Percentiles rank a stretch among this genome's conserved stretches.
Evolutionary conservation across 2,113 vertebrate species (phyloP).

Genomic region (Phaethornis superciliosus): DNA sequence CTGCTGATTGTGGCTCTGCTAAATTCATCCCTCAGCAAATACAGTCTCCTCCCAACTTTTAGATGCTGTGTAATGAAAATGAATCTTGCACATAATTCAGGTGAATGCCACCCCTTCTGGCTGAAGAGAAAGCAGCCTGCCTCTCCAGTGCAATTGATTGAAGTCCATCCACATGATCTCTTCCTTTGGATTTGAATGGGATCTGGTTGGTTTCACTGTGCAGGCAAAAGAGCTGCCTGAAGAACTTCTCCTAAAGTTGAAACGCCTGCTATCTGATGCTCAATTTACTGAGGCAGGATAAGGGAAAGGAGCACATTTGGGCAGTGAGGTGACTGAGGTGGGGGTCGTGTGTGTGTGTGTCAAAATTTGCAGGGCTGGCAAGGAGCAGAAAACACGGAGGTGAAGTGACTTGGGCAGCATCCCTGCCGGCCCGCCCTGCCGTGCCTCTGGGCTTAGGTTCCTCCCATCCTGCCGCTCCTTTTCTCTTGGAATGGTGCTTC

Average conservation of each 20-base stretch:
- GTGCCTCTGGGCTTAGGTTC: not conserved
- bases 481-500: not conserved
- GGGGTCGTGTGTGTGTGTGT: not conserved
- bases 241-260: not conserved
- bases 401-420: fast-evolving
- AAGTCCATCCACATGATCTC: not conserved
- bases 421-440: not conserved
- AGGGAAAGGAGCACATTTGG: not conserved
- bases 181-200: not conserved
- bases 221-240: not conserved
- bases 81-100: not conserved
- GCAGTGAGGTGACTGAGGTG: not conserved
- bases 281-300: fast-evolving
- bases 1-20: not conserved
- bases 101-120: not conserved
- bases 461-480: not conserved
- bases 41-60: not conserved
- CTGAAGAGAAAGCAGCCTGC: not conserved
- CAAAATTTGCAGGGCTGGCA: not conserved
- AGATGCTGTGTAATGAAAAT: not conserved
- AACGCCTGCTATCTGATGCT: not conserved
- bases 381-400: not conserved
- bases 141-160: not conserved
- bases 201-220: not conserved
- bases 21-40: not conserved